Evolutionary conservation across 2,113 vertebrate species (phyloP).

Genomic region (Hemibagrus wyckioides): DNA sequence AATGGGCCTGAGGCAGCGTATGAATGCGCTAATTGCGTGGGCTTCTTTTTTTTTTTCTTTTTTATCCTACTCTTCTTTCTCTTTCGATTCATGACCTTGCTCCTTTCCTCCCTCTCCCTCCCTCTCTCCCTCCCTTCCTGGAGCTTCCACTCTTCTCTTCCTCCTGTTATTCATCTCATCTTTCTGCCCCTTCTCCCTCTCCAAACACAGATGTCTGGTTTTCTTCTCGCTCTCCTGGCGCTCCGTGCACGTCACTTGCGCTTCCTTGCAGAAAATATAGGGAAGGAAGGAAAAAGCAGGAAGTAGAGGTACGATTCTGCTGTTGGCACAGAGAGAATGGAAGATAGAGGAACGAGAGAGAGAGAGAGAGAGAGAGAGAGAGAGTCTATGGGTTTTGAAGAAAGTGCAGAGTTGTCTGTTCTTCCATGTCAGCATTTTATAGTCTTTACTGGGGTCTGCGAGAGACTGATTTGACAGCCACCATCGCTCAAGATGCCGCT

Average conservation of each 20-base stretch:
- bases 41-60: constrained; percentile 30
- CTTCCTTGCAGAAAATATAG: constrained; percentile 13
- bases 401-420: neutral
- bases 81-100: constrained; percentile 40
- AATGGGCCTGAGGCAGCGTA: constrained; percentile 16
- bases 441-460: constrained; percentile 2
- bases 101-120: neutral
- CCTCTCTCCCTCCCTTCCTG: neutral
- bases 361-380: neutral
- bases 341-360: neutral
- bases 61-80: neutral
- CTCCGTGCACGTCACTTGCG: constrained; percentile 21
- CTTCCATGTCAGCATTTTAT: constrained; percentile 4
- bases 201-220: constrained; percentile 45
- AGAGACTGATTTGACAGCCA: neutral
- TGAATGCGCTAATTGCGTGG: constrained; percentile 51
- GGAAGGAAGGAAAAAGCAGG: neutral
- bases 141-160: constrained; percentile 33
- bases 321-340: neutral
- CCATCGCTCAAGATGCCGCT: neutral
- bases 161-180: constrained; percentile 37
- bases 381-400: neutral
- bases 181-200: constrained; percentile 27
- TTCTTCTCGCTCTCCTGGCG: constrained; percentile 7
- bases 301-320: neutral